Conservation (phyloP, 2,888 invertebrate species). For the Dryadula phaetusa region DNA sequence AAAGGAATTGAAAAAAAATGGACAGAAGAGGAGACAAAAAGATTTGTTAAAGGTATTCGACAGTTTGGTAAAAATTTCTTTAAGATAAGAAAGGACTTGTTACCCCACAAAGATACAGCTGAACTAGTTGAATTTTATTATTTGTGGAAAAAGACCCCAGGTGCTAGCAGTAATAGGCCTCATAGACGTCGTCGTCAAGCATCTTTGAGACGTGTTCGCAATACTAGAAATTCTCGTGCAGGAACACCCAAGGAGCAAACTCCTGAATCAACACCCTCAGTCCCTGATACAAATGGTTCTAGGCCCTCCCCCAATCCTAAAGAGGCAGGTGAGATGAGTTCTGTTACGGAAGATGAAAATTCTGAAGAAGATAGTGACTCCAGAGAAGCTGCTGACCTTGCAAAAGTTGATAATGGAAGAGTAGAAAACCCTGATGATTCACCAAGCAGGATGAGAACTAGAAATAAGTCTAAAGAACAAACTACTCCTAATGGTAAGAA, state of each 20-base stretch:
- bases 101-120: slow-evolving; percentile 98
- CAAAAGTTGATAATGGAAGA: slow-evolving; percentile 92
- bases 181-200: slow-evolving; percentile 95
- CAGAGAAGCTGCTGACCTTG: slow-evolving; percentile 91
- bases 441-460: slow-evolving; percentile 94
- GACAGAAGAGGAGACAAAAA: slow-evolving; percentile 98
- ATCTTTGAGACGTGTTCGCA: slow-evolving; percentile 93
- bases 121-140: slow-evolving; percentile 99
- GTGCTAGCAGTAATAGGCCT: slow-evolving; percentile 97
- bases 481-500: slow-evolving; percentile 81
- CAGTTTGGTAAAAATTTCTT: slow-evolving; percentile 99
- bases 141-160: slow-evolving; percentile 99
- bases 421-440: slow-evolving; percentile 90
- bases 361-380: slow-evolving; percentile 98
- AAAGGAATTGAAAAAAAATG: slow-evolving; percentile 99
- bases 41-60: slow-evolving; percentile 98
- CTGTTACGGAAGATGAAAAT: slow-evolving; percentile 94
- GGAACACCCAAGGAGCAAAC: slow-evolving; percentile 90
- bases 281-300: slow-evolving; percentile 79
- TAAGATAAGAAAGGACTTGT: slow-evolving; percentile 96
- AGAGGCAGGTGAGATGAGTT: slow-evolving; percentile 89
- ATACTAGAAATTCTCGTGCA: slow-evolving; percentile 93
- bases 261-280: slow-evolving; percentile 83
- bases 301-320: slow-evolving; percentile 88
- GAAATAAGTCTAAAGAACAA: slow-evolving; percentile 92